Evolutionary conservation across 2,797 vertebrate genomes (phyloP).

Genomic region (Galagoides demidoff): DNA sequence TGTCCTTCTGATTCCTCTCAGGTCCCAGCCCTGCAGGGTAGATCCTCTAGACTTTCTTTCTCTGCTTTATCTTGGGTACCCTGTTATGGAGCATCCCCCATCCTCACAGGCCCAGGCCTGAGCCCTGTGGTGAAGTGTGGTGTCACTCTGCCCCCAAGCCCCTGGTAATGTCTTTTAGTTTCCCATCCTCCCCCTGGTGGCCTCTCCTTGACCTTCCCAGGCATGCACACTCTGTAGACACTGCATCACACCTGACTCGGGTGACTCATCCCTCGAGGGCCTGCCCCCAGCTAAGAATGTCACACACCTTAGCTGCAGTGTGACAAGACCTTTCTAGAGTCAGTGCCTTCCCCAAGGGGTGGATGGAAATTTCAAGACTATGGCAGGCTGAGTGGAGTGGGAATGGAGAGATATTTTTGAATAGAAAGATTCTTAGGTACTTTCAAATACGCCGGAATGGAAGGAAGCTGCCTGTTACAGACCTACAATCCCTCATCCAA

Average conservation of each 20-base stretch:
- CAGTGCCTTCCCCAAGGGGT: background rate
- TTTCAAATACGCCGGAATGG: constrained; percentile 10
- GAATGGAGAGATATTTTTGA: constrained; percentile 33
- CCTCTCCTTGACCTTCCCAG: constrained; percentile 12
- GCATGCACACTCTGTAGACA: background rate
- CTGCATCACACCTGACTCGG: background rate
- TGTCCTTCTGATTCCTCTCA: background rate
- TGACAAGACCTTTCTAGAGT: constrained; percentile 21
- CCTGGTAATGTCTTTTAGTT: background rate
- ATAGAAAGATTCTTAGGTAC: background rate
- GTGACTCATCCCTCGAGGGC: background rate
- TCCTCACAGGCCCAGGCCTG: background rate
- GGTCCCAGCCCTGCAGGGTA: background rate
- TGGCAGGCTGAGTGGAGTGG: background rate
- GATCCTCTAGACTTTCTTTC: background rate
- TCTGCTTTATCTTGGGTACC: background rate
- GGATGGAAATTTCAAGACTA: background rate
- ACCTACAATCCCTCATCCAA: background rate
- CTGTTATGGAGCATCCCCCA: background rate
- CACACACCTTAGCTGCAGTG: background rate
- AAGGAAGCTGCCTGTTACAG: background rate
- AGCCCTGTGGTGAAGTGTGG: background rate
- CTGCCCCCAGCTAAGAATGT: background rate
- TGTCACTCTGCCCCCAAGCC: background rate
- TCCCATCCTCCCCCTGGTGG: background rate